phyloP scores from a whole-genome alignment of 2,888 invertebrate genomes.

The Eupithecia tripunctaria region DNA sequence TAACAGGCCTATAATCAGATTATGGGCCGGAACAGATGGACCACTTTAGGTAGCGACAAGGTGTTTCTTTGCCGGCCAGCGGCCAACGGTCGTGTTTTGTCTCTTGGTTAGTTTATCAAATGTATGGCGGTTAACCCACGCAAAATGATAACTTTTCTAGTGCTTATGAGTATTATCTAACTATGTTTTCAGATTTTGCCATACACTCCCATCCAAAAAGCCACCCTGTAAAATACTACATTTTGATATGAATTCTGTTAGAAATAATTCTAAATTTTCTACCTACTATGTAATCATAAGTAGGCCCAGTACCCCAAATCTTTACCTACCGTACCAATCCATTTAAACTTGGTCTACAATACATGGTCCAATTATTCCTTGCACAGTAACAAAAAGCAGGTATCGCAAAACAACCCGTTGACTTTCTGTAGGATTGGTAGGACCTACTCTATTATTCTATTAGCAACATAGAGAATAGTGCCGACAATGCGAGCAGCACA shows the following conservation, averaged over 20 bases:
- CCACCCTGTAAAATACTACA: too few relatives aligned
- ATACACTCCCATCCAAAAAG: too few relatives aligned
- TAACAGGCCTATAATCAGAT: slow-evolving; percentile 25
- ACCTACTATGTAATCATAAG: too few relatives aligned
- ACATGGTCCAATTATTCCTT: background rate
- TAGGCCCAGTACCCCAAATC: too few relatives aligned
- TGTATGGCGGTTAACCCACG: background rate
- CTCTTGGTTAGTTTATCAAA: background rate
- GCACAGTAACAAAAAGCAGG: background rate
- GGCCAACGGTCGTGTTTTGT: background rate
- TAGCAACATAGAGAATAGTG: slow-evolving; percentile 28
- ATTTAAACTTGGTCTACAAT: too few relatives aligned
- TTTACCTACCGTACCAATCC: background rate
- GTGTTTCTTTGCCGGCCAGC: background rate
- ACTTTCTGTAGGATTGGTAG: background rate
- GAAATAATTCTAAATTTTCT: too few relatives aligned
- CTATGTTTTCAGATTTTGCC: too few relatives aligned
- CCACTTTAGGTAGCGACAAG: background rate
- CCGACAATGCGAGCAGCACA: slow-evolving; percentile 23
- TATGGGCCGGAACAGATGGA: slow-evolving; percentile 13
- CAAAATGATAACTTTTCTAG: too few relatives aligned
- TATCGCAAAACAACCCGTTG: background rate
- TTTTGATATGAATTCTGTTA: too few relatives aligned
- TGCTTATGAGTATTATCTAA: too few relatives aligned
- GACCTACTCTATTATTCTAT: slow-evolving; percentile 33